phyloP scores from a whole-genome alignment of 2,888 invertebrate genomes.

The Nomada fabriciana region DNA sequence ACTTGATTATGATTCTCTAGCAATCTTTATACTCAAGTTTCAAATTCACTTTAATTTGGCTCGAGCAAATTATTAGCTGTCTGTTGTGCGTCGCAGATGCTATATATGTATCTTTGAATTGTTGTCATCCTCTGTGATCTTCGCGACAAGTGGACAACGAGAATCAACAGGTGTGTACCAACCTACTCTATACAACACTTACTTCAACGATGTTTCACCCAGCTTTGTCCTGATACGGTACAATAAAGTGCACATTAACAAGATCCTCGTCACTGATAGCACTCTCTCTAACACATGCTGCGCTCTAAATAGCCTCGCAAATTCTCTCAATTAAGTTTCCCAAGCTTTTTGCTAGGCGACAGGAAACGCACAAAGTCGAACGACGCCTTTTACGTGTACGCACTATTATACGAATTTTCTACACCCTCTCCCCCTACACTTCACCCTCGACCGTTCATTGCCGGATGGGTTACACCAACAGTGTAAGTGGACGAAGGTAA shows the following conservation, averaged over 20 bases:
- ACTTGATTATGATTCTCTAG: no score
- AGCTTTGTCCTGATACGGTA: constrained; percentile 12
- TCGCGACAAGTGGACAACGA: not conserved
- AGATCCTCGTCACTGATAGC: constrained; percentile 37
- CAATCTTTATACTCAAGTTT: no score
- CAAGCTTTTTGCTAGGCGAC: not conserved
- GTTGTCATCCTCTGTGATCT: no score
- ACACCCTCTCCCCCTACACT: not conserved
- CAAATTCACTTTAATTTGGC: no score
- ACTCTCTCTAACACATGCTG: constrained; percentile 12
- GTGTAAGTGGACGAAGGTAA: constrained; percentile 1
- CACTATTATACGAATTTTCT: not conserved
- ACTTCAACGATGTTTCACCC: constrained; percentile 3
- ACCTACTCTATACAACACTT: not conserved
- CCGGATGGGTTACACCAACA: not conserved
- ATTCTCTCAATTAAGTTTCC: constrained; percentile 40
- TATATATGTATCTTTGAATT: no score
- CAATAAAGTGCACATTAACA: constrained; percentile 32
- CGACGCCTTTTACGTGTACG: not conserved
- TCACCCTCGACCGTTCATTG: not conserved
- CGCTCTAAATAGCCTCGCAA: constrained; percentile 30
- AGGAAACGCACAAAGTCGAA: not conserved
- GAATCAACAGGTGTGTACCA: not conserved
- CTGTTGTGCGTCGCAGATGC: no score
- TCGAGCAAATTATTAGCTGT: no score